A percentile compares a stretch with the other conserved stretches of the same genome.
Evolutionary conservation across 2,797 vertebrate species (phyloP).

Genomic region (Oreortyx pictus): DNA sequence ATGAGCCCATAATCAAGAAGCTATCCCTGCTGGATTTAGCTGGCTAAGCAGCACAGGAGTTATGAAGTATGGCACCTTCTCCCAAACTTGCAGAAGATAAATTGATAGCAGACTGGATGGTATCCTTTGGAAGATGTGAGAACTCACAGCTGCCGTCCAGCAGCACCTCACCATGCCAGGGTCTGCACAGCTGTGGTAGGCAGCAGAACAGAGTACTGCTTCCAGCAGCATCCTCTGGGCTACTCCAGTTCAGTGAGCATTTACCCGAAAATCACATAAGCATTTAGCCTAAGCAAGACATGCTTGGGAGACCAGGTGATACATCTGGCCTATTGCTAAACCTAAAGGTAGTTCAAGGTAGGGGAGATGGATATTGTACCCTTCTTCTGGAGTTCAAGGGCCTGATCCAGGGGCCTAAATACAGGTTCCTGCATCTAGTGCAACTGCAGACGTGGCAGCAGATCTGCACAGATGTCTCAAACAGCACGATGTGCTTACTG

Average conservation of each 20-base stretch:
- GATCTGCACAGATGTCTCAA: not conserved
- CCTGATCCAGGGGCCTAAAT: not conserved
- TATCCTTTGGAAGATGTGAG: not conserved
- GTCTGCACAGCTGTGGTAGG: not conserved
- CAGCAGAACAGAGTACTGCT: rapidly evolving
- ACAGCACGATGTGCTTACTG: rapidly evolving
- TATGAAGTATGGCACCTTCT: not conserved
- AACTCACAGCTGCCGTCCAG: not conserved
- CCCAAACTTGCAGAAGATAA: not conserved
- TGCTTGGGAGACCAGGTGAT: not conserved
- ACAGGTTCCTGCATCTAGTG: not conserved
- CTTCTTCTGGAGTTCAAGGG: not conserved
- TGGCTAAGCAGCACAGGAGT: not conserved
- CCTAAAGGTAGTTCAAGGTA: not conserved
- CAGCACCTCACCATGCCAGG: not conserved
- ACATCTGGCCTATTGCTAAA: not conserved
- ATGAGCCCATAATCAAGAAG: not conserved
- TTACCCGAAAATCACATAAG: not conserved
- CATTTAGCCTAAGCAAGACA: not conserved
- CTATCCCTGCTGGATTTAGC: not conserved
- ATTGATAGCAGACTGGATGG: not conserved
- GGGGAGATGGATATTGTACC: not conserved
- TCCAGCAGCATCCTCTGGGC: not conserved
- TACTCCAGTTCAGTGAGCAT: not conserved
- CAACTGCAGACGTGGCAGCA: not conserved